Evolutionary conservation across 2,113 vertebrate genomes (phyloP), one percentile per base, ranked within the genome.

Genomic region (Microtus montanus): DNA sequence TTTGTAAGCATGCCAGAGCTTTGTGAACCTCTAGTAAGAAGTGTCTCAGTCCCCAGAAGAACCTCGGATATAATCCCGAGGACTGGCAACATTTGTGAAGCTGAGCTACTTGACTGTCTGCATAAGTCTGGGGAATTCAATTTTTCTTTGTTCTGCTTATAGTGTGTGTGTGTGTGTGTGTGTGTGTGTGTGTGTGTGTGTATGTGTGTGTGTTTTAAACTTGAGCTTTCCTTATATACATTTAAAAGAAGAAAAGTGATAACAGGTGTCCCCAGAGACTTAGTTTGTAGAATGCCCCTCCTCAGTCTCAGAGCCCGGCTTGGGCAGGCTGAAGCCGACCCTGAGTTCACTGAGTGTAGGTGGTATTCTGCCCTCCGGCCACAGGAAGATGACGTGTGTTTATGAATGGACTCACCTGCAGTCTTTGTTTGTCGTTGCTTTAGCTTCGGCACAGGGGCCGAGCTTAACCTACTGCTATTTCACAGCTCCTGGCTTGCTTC

Each of bases 61-160:
- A n/a, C 7, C 26, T n/a, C 4, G 28, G 15, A 22, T 35, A 38
- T 3, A 35, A 44, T 11, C 61, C 24, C 6, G 19, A 5, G 7
- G 44, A 8, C 33, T 0, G 35, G 20, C 41, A n/a, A 3, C 3
- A 38, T 89, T n/a, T 73, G 35, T 68, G 63, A 73, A 30, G 19
- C 47, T 49, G 47, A 49, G 47, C 49, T 38, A 10, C 0, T 4
- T 41, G 4, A 63, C 10, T 0, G 3, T 22, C 26, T 7, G 1
- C 3, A 3, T 1, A 10, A 24, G 26, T 35, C 80, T 41, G 1
- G 7, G 17, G n/a, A 66, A 61, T 52, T 82, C 26, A 1, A 14
- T 1, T 63, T 22, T 58, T 70, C 15, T 83, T 87, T 83, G 35
- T 35, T 54, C 19, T 52, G 63, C 54, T 54, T 11, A 15, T 49